Evolutionary conservation across 2,888 invertebrate genomes (phyloP).

Genomic region (Drosophila hawaiiensis): DNA sequence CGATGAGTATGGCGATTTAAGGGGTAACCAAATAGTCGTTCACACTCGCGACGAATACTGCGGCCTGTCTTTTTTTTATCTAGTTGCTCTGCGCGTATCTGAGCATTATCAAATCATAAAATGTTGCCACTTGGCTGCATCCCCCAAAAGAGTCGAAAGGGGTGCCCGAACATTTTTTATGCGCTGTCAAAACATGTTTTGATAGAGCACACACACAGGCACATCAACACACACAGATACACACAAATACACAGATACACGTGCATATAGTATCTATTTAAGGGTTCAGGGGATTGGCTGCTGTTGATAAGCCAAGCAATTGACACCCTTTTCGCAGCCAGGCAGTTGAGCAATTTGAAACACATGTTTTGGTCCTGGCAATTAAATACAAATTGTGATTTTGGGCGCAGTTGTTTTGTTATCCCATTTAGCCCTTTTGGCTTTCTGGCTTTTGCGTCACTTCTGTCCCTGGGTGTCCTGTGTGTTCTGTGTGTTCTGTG

Average conservation of each 20-base stretch:
- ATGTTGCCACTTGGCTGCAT: constrained; percentile 83
- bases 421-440: constrained; percentile 20
- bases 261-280: constrained; percentile 41
- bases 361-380: constrained; percentile 74
- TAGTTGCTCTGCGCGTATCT: constrained; percentile 62
- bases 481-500: constrained; percentile 32
- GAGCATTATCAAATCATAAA: constrained; percentile 84
- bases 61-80: not conserved
- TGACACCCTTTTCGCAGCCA: constrained; percentile 63
- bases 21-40: constrained; percentile 7
- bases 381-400: constrained; percentile 79
- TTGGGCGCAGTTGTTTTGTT: constrained; percentile 29
- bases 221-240: constrained; percentile 14
- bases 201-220: constrained; percentile 67
- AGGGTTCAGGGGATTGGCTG: constrained; percentile 31
- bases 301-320: constrained; percentile 46
- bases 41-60: not conserved
- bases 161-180: constrained; percentile 81
- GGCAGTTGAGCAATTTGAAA: constrained; percentile 67
- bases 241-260: not conserved
- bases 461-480: constrained; percentile 31
- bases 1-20: not conserved
- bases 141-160: constrained; percentile 48
- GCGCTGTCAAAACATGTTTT: constrained; percentile 84
- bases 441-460: constrained; percentile 5